phyloP scores from a whole-genome alignment of 2,113 vertebrate species.

The Syrmaticus mikado region DNA sequence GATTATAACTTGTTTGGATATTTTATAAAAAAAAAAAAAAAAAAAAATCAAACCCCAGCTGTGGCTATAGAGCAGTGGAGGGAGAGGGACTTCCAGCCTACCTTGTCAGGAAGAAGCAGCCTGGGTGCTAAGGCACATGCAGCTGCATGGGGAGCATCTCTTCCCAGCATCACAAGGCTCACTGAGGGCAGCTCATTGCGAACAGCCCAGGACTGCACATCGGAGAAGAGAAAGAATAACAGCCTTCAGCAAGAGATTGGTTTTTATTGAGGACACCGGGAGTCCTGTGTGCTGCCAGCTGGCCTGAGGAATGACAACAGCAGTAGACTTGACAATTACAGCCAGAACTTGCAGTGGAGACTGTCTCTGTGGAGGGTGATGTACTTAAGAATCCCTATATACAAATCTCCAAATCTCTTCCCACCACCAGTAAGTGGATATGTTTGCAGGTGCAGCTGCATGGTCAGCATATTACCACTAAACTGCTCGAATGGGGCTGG shows the following conservation, averaged over 20 bases:
- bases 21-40: not conserved
- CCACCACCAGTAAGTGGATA: not conserved
- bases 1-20: not conserved
- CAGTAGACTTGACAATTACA: not conserved
- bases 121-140: not conserved
- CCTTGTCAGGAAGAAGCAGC: not conserved
- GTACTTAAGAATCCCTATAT: not conserved
- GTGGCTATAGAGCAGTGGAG: not conserved
- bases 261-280: constrained; percentile 50
- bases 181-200: not conserved
- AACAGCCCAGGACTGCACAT: not conserved
- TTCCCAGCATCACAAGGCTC: not conserved
- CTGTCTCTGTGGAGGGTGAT: not conserved
- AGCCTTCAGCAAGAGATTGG: constrained; percentile 13
- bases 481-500: not conserved
- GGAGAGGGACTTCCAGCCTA: not conserved
- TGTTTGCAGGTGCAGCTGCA: not conserved
- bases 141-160: not conserved
- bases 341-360: constrained; percentile 23
- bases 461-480: not conserved
- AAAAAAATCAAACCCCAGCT: not conserved
- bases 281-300: constrained; percentile 16
- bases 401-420: not conserved
- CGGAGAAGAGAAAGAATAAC: not conserved
- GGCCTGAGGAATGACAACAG: constrained; percentile 5